Evolutionary conservation across 1,140 invertebrate genomes (phyloP), one percentile per base, ranked within the genome.

Genomic region (Aphelenchoides avenae): DNA sequence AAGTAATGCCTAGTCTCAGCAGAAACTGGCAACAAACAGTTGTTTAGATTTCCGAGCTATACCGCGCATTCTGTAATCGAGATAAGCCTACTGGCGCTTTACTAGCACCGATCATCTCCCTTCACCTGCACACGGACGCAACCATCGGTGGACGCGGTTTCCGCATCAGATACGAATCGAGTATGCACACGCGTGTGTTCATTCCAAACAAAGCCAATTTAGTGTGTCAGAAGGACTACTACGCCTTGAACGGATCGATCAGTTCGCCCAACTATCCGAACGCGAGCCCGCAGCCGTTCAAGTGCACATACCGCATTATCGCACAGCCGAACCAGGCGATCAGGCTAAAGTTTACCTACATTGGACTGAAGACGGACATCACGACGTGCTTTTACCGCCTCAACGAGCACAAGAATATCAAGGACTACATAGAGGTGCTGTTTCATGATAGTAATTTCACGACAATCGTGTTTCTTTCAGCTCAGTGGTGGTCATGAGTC

Each of bases 81-180:
- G 26, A 65, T 20, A 42, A 37, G 26, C 65, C 66, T 6, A 34
- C 59, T 20, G n/a, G 31, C 13, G 39, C 59, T 1, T 46, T 70
- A 34, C 18, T 52, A 6, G 57, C 43, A 7, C 51, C 61, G 13
- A 15, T 29, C n/a, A 9, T 65, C 41, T 42, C 68, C 2, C 53
- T 81, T 5, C 64, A 70, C 47, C 79, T 81, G 59, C 62, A 67
- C 20, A 71, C 78, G 4, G 78, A 80, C 60, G 41, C 15, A 15
- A 11, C 51, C 22, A 51, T 51, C 15, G 39, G 55, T 27, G 66
- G 71, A 26, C 48, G 37, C 37, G 66, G 69, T 7, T 71, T 75
- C 52, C 58, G 41, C 24, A 37, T 73, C 33, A 47, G 49, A 39
- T 73, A 75, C 42, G 29, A 15, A 29, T 49, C 48, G 55, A 55